Evolutionary conservation across 2,113 vertebrate genomes (phyloP).

Genomic region (Melospiza georgiana): DNA sequence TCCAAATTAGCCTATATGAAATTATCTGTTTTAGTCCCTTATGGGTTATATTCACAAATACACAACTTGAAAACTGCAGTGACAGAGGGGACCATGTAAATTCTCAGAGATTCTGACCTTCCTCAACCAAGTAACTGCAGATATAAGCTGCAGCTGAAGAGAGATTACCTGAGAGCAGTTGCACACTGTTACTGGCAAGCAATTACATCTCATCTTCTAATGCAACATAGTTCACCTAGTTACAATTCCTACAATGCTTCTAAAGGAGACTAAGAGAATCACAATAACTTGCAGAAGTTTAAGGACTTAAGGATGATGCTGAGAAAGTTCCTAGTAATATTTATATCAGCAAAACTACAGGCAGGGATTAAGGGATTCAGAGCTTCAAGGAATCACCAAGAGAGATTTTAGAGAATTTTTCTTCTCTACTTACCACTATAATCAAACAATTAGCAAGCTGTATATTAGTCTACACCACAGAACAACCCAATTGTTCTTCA

Average conservation of each 20-base stretch:
- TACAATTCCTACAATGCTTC: neutral
- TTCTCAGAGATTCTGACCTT: neutral
- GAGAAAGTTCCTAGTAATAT: neutral
- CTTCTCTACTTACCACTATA: neutral
- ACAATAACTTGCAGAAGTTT: neutral
- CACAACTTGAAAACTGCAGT: neutral
- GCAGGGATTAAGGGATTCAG: neutral
- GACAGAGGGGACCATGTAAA: neutral
- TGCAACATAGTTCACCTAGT: neutral
- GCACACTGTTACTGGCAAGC: neutral
- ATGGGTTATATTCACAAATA: neutral
- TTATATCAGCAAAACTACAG: neutral
- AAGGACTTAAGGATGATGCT: neutral
- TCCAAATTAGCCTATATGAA: no score
- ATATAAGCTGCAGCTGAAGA: neutral
- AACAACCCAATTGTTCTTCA: neutral
- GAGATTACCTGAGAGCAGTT: neutral
- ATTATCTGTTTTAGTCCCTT: neutral
- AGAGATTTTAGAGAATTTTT: neutral
- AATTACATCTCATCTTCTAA: constrained; percentile 35
- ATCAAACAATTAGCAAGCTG: neutral
- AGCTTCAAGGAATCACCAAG: neutral
- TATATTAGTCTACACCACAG: neutral
- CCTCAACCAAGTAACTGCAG: neutral
- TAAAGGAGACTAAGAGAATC: neutral